These are phyloP conservation scores for Perizoma flavofasciatum DNA, from an alignment of 2,888 invertebrate species.

Conservation along the genomic window DNA sequence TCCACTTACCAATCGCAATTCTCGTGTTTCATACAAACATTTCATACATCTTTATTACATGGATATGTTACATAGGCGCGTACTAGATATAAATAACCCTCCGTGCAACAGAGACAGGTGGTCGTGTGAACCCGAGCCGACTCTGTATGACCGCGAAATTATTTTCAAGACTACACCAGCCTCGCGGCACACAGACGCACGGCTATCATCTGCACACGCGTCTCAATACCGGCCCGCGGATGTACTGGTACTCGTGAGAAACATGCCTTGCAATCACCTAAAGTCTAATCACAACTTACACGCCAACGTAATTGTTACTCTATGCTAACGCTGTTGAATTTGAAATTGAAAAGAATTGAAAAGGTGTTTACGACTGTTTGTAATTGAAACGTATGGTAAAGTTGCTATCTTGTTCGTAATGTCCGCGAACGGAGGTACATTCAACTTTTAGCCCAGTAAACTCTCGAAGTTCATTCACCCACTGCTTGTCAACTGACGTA, in stretches of 20 bases:
- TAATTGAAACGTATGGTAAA: constrained; percentile 67
- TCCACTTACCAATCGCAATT: constrained; percentile 16
- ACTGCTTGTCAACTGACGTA: constrained; percentile 84
- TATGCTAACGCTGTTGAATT: constrained; percentile 43
- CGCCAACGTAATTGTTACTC: constrained; percentile 52
- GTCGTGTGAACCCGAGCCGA: constrained; percentile 79
- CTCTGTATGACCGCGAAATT: constrained; percentile 83
- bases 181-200: constrained; percentile 62
- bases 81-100: constrained; percentile 82
- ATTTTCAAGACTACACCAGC: constrained; percentile 84
- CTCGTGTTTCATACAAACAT: constrained; percentile 24
- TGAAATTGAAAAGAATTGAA: constrained; percentile 41
- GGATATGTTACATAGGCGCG: constrained; percentile 70
- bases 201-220: constrained; percentile 61
- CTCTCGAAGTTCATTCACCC: constrained; percentile 83
- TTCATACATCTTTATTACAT: constrained; percentile 41
- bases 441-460: constrained; percentile 85
- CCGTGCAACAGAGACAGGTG: constrained; percentile 81
- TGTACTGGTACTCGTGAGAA: constrained; percentile 82
- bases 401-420: constrained; percentile 84
- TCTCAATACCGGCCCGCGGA: constrained; percentile 70
- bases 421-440: constrained; percentile 84
- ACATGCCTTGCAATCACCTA: constrained; percentile 63
- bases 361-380: constrained; percentile 64
- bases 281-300: constrained; percentile 43